phyloP scores from a whole-genome alignment of 2,113 vertebrate species.

The Cephalopterus ornatus region DNA sequence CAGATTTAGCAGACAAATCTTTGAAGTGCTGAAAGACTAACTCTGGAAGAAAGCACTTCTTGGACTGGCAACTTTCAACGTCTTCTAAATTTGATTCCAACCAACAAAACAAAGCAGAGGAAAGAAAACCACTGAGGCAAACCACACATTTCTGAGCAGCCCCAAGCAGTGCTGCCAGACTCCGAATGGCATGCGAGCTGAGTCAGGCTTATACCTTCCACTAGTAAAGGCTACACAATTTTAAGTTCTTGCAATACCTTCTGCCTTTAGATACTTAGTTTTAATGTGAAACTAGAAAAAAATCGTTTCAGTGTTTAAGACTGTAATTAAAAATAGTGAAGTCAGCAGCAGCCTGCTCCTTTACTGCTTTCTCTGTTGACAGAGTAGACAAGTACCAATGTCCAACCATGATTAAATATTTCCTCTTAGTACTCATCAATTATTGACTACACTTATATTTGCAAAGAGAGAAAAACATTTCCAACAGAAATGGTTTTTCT shows the following conservation, averaged over 20 bases:
- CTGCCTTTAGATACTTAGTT: neutral
- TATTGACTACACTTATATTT: neutral
- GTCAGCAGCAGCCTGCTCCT: neutral
- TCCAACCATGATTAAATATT: constrained; percentile 6
- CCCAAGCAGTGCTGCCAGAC: constrained; percentile 56
- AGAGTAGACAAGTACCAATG: constrained; percentile 10
- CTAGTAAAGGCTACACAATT: neutral
- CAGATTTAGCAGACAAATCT: neutral
- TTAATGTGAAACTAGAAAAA: neutral
- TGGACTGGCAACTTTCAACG: constrained; percentile 26
- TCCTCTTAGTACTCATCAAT: constrained; percentile 8
- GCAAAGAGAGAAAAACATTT: neutral
- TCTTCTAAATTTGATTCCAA: constrained; percentile 60
- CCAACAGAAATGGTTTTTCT: neutral
- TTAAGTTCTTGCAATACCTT: neutral
- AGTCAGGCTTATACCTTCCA: constrained; percentile 42
- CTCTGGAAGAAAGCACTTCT: constrained; percentile 19
- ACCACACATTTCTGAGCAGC: constrained; percentile 63
- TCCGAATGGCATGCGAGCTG: constrained; percentile 1
- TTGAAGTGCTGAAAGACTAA: constrained; percentile 35
- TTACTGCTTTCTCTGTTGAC: neutral
- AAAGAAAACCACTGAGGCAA: constrained; percentile 52
- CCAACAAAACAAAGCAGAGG: constrained; percentile 49
- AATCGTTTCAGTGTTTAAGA: neutral
- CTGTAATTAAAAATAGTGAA: neutral